A percentile compares a stretch with the other conserved stretches of the same genome.
Conservation (phyloP, 2,113 vertebrate species). For the Morone chrysops region DNA sequence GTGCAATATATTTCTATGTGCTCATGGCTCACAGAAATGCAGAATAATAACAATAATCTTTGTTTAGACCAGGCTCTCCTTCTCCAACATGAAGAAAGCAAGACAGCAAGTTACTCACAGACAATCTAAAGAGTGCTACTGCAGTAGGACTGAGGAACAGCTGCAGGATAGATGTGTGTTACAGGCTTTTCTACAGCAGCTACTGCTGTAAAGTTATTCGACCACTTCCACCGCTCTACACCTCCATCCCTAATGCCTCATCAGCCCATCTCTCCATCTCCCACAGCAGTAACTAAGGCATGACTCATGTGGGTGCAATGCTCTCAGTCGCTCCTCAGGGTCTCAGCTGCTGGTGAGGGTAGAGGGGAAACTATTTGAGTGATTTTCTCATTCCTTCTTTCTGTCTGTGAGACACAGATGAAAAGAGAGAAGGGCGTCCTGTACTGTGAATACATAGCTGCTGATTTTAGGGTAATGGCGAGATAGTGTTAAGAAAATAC, state of each 20-base stretch:
- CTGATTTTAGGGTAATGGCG: conserved; percentile 11
- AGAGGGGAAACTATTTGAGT: conserved; percentile 58
- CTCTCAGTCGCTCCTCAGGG: conserved; percentile 41
- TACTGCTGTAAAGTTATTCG: conserved; percentile 50
- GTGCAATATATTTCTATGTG: not conserved
- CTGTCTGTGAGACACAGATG: conserved; percentile 26
- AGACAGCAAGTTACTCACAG: not conserved
- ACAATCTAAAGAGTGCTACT: not conserved
- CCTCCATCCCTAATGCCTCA: conserved; percentile 64
- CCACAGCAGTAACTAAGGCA: conserved; percentile 66
- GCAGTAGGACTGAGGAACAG: conserved; percentile 22
- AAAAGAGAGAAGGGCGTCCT: conserved; percentile 22
- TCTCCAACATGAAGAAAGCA: not conserved
- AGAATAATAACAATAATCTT: not conserved
- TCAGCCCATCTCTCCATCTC: conserved; percentile 62
- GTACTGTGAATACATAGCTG: conserved; percentile 1
- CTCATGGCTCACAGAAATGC: not conserved
- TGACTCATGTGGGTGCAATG: conserved; percentile 73
- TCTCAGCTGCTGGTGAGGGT: conserved; percentile 65
- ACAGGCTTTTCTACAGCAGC: conserved; percentile 38
- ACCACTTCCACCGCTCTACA: conserved; percentile 57
- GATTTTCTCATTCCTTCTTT: conserved; percentile 47
- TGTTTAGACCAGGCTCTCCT: not conserved
- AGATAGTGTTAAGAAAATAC: conserved; percentile 6
- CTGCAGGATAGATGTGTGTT: conserved; percentile 53